Evolutionary conservation across 2,797 vertebrate species (phyloP).

Genomic region (Momotus momota): DNA sequence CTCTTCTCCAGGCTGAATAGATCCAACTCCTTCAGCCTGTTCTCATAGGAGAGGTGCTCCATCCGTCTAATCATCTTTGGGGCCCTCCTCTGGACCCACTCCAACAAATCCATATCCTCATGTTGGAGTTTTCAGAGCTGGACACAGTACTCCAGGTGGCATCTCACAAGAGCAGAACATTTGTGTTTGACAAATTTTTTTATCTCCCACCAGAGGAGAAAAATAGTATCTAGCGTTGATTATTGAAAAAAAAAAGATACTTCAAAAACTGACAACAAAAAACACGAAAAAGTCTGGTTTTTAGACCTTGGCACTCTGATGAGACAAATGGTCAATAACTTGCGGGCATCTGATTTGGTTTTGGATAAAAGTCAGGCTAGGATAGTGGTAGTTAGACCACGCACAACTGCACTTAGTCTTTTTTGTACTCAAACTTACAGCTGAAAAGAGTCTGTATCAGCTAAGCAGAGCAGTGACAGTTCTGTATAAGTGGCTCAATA

Average conservation of each 20-base stretch:
- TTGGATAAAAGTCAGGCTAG: not conserved
- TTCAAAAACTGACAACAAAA: not conserved
- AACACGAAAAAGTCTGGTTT: not conserved
- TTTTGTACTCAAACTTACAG: slow-evolving; percentile 76
- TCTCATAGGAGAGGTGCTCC: no score
- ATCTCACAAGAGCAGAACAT: not conserved
- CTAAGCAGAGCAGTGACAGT: not conserved
- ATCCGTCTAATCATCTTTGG: no score
- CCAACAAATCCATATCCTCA: no score
- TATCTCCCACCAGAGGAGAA: not conserved
- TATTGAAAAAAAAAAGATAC: not conserved
- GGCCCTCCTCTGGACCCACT: no score
- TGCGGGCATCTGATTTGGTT: not conserved
- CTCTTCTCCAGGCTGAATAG: no score
- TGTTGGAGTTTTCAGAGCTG: no score
- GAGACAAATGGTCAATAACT: not conserved
- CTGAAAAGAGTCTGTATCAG: slow-evolving; percentile 56
- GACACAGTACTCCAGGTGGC: no score
- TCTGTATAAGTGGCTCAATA: not conserved
- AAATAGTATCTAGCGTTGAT: not conserved
- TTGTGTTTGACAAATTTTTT: not conserved
- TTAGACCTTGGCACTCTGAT: not conserved
- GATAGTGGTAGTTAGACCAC: not conserved
- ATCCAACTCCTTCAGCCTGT: no score
- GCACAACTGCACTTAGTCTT: slow-evolving; percentile 52